phyloP scores from a whole-genome alignment of 2,113 vertebrate species.

The Collichthys lucidus region DNA sequence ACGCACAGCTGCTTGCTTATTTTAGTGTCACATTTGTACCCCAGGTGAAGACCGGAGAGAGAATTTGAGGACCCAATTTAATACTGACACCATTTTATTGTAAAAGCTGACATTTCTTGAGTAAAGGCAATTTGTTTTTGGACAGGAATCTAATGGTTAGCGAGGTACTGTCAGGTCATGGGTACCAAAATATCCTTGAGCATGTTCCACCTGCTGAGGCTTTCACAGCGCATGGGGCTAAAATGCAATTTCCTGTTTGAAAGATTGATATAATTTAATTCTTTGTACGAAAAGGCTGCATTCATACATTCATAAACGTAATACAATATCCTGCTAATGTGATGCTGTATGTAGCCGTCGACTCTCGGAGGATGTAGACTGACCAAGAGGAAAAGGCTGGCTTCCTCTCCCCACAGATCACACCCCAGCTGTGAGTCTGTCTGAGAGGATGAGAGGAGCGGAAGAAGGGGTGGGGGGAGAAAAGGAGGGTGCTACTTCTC shows the following conservation, averaged over 20 bases:
- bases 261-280: neutral
- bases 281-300: neutral
- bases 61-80: neutral
- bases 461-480: conserved; percentile 6
- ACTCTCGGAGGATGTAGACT: conserved; percentile 62
- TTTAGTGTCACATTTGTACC: conserved; percentile 12
- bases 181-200: neutral
- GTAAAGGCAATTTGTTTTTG: neutral
- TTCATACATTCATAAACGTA: neutral
- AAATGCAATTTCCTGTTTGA: conserved; percentile 1
- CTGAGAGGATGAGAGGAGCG: conserved; percentile 46
- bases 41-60: neutral
- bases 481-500: conserved; percentile 35
- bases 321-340: neutral
- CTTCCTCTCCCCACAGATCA: conserved; percentile 61
- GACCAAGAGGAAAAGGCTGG: conserved; percentile 64
- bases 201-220: neutral
- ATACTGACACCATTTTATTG: neutral
- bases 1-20: conserved; percentile 42
- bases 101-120: neutral
- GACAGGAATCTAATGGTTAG: neutral
- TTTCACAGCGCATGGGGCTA: neutral
- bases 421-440: conserved; percentile 70
- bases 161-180: neutral
- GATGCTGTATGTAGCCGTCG: neutral